These are phyloP conservation scores for Balaeniceps rex DNA, from an alignment of 2,113 vertebrate species.

Conservation along the genomic window DNA sequence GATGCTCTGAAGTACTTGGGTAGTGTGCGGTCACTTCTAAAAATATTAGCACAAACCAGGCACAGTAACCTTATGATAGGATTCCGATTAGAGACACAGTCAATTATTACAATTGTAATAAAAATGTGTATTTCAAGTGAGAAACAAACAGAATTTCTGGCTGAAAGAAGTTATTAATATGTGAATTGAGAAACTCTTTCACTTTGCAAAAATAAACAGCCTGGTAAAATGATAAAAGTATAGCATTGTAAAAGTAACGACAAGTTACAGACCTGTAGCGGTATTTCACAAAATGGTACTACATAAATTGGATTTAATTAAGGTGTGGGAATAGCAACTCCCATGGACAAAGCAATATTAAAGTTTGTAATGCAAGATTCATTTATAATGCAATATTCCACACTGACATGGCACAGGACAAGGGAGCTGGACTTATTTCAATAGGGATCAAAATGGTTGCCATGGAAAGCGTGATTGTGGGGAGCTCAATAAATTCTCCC, in stretches of 20 bases:
- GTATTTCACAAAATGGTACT: background rate
- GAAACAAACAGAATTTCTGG: background rate
- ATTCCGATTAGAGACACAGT: background rate
- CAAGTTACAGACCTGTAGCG: background rate
- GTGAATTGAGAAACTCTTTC: background rate
- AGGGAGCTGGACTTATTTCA: background rate
- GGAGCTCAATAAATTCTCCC: slow-evolving; percentile 14
- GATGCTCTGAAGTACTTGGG: background rate
- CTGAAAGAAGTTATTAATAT: background rate
- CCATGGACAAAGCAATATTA: background rate
- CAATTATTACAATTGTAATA: rapidly evolving
- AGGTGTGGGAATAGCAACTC: background rate
- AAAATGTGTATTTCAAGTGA: background rate
- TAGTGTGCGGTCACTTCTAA: too few relatives aligned
- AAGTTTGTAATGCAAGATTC: background rate
- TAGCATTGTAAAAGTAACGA: background rate
- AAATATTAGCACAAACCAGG: background rate
- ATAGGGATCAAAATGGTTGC: slow-evolving; percentile 35
- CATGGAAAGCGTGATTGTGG: background rate
- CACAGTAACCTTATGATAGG: background rate
- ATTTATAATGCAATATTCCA: background rate
- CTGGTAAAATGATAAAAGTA: background rate
- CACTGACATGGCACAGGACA: background rate
- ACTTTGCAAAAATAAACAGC: background rate
- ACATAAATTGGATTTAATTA: background rate